Conservation (phyloP, 2,797 vertebrate species). For the Silurus lanzhouensis region DNA sequence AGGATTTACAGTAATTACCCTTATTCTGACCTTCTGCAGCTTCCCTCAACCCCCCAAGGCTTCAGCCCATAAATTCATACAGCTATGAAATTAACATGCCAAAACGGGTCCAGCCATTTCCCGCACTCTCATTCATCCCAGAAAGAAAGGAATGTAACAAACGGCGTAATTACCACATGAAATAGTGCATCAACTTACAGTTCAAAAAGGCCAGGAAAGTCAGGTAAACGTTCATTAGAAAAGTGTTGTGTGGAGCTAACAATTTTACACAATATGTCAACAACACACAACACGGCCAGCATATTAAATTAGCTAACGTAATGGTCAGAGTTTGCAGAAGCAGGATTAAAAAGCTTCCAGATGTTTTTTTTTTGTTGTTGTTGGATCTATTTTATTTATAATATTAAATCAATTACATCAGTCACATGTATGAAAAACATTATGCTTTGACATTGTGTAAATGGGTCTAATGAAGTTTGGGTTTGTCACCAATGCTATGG, state of each 20-base stretch:
- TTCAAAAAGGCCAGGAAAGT: background rate
- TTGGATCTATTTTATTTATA: background rate
- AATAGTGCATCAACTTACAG: background rate
- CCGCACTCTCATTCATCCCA: constrained; percentile 30
- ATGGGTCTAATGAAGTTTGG: background rate
- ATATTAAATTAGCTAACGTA: background rate
- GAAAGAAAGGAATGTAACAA: constrained; percentile 19
- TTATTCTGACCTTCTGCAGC: constrained; percentile 49
- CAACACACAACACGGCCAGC: background rate
- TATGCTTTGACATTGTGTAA: background rate
- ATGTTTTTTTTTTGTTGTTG: background rate
- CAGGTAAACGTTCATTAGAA: background rate
- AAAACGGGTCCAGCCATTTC: constrained; percentile 63
- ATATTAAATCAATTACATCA: too few relatives aligned
- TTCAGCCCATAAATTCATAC: constrained; percentile 76
- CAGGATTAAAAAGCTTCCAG: background rate
- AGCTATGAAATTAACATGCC: constrained; percentile 82
- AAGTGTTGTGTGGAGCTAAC: background rate
- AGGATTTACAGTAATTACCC: constrained; percentile 5
- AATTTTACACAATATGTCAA: background rate
- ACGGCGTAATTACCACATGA: background rate
- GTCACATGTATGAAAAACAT: background rate
- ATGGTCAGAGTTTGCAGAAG: background rate
- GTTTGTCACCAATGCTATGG: background rate
- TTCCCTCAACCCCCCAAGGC: constrained; percentile 68